Percentiles rank a stretch among this genome's conserved stretches.
These are phyloP conservation scores for Boloria selene DNA, from an alignment of 2,888 invertebrate species.

Conservation along the genomic window DNA sequence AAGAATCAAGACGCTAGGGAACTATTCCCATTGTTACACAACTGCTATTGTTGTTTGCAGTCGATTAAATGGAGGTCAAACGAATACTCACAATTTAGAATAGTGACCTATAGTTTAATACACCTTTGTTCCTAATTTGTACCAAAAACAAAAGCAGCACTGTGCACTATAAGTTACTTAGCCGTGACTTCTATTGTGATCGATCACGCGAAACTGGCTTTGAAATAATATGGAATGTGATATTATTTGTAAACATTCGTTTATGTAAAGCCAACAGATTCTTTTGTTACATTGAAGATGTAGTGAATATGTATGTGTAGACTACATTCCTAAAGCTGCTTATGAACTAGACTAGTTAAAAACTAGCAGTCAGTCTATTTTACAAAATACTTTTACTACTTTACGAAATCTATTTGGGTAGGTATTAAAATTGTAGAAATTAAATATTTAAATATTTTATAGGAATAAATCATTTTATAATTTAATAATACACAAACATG, in stretches of 20 bases:
- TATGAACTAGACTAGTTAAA: slow-evolving; percentile 1
- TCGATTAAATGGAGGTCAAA: slow-evolving; percentile 61
- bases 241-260: slow-evolving; percentile 21
- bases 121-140: slow-evolving; percentile 28
- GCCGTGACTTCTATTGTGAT: slow-evolving; percentile 22
- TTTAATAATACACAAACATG: too few species aligned
- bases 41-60: slow-evolving; percentile 68
- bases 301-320: too few species aligned
- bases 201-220: slow-evolving; percentile 17
- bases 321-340: slow-evolving; percentile 8
- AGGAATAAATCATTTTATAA: too few species aligned
- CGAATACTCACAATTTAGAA: slow-evolving; percentile 52
- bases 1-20: slow-evolving; percentile 58
- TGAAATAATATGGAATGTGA: slow-evolving; percentile 11
- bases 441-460: too few species aligned
- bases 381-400: too few species aligned
- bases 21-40: slow-evolving; percentile 63
- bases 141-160: slow-evolving; percentile 22
- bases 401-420: too few species aligned
- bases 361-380: background rate
- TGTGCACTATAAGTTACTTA: slow-evolving; percentile 19
- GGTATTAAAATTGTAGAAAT: too few species aligned
- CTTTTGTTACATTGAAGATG: background rate
- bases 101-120: slow-evolving; percentile 31
- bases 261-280: background rate